These are phyloP conservation scores for Muscicapa striata DNA, from an alignment of 2,797 vertebrate species.

Conservation along the genomic window DNA sequence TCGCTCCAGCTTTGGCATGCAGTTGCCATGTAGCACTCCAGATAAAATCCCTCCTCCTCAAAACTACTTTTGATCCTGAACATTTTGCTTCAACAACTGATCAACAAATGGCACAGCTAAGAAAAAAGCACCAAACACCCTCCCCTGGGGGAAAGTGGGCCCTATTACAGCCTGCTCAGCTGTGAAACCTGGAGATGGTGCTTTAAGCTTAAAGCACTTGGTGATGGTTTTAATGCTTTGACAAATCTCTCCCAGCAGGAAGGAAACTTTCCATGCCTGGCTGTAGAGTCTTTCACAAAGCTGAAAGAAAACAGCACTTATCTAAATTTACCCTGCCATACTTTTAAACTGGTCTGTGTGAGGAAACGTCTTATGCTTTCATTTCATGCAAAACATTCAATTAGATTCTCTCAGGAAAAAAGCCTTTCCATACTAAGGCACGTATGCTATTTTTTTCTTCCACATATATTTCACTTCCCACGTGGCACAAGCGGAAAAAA, in stretches of 20 bases:
- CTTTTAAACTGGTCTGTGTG: neutral
- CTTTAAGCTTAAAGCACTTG: neutral
- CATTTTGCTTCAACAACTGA: neutral
- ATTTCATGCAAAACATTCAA: slow-evolving; percentile 15
- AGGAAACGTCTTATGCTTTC: neutral
- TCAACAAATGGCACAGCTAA: neutral
- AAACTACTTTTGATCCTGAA: neutral
- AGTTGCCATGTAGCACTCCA: neutral
- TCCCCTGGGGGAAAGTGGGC: neutral
- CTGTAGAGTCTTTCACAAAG: neutral
- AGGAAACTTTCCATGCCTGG: neutral
- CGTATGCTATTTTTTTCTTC: neutral
- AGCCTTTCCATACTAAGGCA: neutral
- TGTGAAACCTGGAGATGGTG: neutral
- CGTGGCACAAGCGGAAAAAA: neutral
- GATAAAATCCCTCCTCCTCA: neutral
- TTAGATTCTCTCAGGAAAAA: neutral
- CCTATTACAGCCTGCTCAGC: neutral
- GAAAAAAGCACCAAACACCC: neutral
- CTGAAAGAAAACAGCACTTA: slow-evolving; percentile 29
- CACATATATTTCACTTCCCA: neutral
- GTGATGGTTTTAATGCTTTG: neutral
- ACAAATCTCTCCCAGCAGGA: slow-evolving; percentile 4
- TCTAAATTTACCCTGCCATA: slow-evolving; percentile 32
- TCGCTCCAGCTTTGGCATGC: neutral